phyloP scores from a whole-genome alignment of 2,113 vertebrate species.

The Beaufortia kweichowensis region DNA sequence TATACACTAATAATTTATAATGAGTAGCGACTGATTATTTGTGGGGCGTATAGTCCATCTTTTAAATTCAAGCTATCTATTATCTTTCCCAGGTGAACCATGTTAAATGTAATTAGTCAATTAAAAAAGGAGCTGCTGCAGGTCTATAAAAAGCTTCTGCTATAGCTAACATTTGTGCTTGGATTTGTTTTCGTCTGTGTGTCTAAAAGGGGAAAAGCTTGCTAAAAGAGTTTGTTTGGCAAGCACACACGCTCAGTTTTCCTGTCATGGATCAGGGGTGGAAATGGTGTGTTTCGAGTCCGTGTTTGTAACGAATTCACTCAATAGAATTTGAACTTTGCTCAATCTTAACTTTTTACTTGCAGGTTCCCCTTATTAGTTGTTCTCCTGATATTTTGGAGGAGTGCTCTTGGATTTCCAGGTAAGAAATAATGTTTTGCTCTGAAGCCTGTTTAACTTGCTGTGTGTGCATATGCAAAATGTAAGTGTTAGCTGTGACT shows the following conservation, averaged over 20 bases:
- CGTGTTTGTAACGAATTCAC: not conserved
- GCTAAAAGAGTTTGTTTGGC: too few relatives aligned
- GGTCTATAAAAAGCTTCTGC: not conserved
- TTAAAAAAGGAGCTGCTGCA: not conserved
- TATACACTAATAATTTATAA: too few relatives aligned
- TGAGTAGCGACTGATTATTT: too few relatives aligned
- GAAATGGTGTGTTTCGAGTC: not conserved
- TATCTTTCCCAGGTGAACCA: not conserved
- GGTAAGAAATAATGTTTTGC: constrained; percentile 1
- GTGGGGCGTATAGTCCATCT: too few relatives aligned
- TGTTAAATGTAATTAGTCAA: not conserved
- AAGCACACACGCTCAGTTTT: not conserved
- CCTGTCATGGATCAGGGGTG: not conserved
- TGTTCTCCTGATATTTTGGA: not conserved
- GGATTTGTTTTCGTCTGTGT: not conserved
- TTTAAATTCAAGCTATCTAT: too few relatives aligned
- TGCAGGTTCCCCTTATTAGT: not conserved
- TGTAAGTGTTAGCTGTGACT: too few relatives aligned
- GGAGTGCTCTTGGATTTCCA: not conserved
- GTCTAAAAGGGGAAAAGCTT: too few relatives aligned
- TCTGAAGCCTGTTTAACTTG: too few relatives aligned
- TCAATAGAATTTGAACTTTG: too few relatives aligned
- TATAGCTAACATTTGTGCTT: not conserved
- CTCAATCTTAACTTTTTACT: too few relatives aligned
- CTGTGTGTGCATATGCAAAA: too few relatives aligned